Percentiles rank a stretch among this genome's conserved stretches.
These are phyloP conservation scores for Atta cephalotes DNA, from an alignment of 1,140 invertebrate species.

Conservation along the genomic window DNA sequence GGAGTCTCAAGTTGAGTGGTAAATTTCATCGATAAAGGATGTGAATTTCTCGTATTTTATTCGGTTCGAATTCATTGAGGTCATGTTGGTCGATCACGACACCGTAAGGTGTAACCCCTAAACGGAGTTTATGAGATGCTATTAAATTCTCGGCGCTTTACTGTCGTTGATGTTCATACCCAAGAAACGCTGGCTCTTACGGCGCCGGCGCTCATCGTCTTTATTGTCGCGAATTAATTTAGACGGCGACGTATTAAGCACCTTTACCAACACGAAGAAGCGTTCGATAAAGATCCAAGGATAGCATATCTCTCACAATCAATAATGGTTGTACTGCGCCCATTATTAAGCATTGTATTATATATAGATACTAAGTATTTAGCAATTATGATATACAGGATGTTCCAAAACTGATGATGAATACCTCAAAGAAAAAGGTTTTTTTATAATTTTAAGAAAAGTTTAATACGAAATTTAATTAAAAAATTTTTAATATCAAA, in stretches of 20 bases:
- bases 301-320: background rate
- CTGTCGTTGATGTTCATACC: conserved; percentile 58
- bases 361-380: background rate
- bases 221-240: conserved; percentile 72
- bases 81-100: conserved; percentile 61
- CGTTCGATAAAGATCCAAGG: conserved; percentile 44
- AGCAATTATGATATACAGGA: background rate
- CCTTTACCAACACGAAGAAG: conserved; percentile 1
- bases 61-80: conserved; percentile 31
- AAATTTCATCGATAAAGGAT: conserved; percentile 26
- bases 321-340: background rate
- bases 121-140: conserved; percentile 66
- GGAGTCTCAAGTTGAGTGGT: background rate
- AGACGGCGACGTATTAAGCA: conserved; percentile 56
- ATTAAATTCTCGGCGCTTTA: conserved; percentile 70
- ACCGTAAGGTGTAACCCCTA: conserved; percentile 50
- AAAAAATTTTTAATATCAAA: no score
- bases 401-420: no score
- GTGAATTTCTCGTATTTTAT: conserved; percentile 50
- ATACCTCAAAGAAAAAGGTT: no score
- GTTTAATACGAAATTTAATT: no score
- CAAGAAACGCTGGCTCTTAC: conserved; percentile 40
- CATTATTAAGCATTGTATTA: background rate
- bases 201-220: conserved; percentile 58
- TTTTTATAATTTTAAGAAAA: no score